These are phyloP conservation scores for Eretmocerus hayati DNA, from an alignment of 2,888 invertebrate genomes.

Conservation along the genomic window DNA sequence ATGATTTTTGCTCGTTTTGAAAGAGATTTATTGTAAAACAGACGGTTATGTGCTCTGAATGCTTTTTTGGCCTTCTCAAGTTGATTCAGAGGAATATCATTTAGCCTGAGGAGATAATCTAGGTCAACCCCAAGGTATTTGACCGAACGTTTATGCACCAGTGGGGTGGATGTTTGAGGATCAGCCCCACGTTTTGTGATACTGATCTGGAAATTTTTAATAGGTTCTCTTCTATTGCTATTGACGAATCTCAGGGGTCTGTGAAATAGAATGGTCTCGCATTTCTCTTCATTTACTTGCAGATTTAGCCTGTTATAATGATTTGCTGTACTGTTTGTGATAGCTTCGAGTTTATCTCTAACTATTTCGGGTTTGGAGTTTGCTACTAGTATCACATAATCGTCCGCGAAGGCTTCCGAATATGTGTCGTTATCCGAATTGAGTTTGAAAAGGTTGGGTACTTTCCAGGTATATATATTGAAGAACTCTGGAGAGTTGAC, in stretches of 20 bases:
- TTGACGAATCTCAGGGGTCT: neutral
- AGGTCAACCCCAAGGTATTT: constrained; percentile 1
- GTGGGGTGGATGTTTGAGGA: neutral
- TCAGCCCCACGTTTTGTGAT: too few relatives aligned
- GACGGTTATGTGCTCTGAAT: neutral
- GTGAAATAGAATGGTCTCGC: neutral
- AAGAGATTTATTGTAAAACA: constrained; percentile 16
- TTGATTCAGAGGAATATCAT: constrained; percentile 4
- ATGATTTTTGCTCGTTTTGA: constrained; percentile 6
- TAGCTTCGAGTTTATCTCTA: neutral
- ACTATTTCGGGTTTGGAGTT: neutral
- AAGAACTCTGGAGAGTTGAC: constrained; percentile 22
- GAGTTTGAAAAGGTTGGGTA: constrained; percentile 17
- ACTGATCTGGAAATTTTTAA: constrained; percentile 1
- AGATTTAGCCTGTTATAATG: constrained; percentile 6
- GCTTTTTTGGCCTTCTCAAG: constrained; percentile 9
- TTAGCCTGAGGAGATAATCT: constrained; percentile 4
- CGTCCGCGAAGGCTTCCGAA: neutral
- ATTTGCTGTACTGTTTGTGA: neutral
- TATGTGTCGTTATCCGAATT: constrained; percentile 5
- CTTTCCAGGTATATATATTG: constrained; percentile 17
- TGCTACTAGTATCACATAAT: neutral
- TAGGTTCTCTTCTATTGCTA: neutral
- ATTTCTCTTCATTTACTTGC: neutral
- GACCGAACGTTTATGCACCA: neutral